Percentiles rank a stretch among this genome's conserved stretches.
Conservation (phyloP, 2,113 vertebrate species). For the Edolisoma coerulescens region DNA sequence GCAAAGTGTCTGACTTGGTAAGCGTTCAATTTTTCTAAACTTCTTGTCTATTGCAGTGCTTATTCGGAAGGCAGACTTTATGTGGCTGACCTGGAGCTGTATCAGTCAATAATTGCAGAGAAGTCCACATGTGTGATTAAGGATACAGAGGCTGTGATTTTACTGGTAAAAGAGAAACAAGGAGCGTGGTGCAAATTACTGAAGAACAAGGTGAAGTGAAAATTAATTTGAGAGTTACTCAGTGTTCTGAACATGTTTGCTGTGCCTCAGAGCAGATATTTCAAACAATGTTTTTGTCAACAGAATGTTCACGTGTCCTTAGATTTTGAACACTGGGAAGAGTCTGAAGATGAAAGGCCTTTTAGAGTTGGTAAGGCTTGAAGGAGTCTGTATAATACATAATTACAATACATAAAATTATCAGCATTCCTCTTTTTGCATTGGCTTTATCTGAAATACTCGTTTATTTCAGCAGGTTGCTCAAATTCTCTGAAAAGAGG, state of each 20-base stretch:
- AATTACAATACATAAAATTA: not conserved
- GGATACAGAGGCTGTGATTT: constrained; percentile 55
- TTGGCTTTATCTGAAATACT: not conserved
- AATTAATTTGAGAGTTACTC: not conserved
- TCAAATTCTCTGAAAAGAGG: not conserved
- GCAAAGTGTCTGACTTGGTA: not conserved
- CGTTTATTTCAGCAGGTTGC: not conserved
- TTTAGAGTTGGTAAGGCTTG: constrained; percentile 62
- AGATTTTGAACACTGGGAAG: constrained; percentile 76
- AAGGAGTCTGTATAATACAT: not conserved
- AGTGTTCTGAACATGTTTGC: not conserved
- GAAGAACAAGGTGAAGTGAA: constrained; percentile 60
- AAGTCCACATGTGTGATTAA: constrained; percentile 48
- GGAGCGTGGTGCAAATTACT: constrained; percentile 64
- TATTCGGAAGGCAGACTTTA: constrained; percentile 68
- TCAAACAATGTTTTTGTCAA: not conserved
- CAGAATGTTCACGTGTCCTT: constrained; percentile 73
- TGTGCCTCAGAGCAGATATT: not conserved
- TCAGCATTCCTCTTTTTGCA: not conserved
- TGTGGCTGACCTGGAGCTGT: constrained; percentile 69
- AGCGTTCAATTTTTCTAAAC: not conserved
- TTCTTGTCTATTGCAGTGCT: constrained; percentile 52
- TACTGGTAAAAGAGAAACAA: constrained; percentile 58
- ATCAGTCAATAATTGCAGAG: constrained; percentile 46
- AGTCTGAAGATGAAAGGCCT: constrained; percentile 54